A percentile compares a stretch with the other conserved stretches of the same genome.
Conservation (phyloP, 2,113 vertebrate genomes). For the Acrocephalus arundinaceus region DNA sequence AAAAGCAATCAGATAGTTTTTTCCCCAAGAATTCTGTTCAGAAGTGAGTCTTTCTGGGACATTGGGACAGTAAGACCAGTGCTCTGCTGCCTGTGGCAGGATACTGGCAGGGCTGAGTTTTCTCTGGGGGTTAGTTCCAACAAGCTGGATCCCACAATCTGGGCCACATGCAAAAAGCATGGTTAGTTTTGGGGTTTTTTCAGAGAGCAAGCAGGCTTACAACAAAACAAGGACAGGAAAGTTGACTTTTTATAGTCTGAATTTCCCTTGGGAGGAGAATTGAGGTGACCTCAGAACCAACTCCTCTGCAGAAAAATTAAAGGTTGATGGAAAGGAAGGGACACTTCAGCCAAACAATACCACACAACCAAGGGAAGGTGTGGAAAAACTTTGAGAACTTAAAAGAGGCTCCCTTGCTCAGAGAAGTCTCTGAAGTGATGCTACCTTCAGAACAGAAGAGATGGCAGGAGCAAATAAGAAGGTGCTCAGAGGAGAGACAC, state of each 20-base stretch:
- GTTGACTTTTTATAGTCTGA: slow-evolving; percentile 1
- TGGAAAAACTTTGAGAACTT: not conserved
- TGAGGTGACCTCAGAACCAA: slow-evolving; percentile 36
- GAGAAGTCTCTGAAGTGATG: not conserved
- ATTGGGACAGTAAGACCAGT: not conserved
- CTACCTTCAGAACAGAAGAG: not conserved
- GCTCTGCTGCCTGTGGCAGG: not conserved
- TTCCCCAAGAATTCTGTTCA: not conserved
- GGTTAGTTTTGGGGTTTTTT: not conserved
- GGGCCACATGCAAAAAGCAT: slow-evolving; percentile 1
- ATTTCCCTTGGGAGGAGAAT: slow-evolving; percentile 20
- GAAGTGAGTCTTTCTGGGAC: not conserved
- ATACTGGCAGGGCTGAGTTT: not conserved
- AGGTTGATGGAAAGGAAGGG: slow-evolving; percentile 23
- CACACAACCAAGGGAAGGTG: not conserved
- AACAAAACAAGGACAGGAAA: slow-evolving; percentile 43
- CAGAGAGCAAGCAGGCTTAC: not conserved
- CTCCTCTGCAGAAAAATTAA: slow-evolving; percentile 39
- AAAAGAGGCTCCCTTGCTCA: not conserved
- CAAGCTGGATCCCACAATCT: not conserved
- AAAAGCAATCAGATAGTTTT: not conserved
- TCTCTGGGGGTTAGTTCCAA: not conserved
- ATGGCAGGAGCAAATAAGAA: not conserved
- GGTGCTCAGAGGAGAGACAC: not conserved
- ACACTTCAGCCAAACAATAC: not conserved